These are phyloP conservation scores for Atta colombica DNA, from an alignment of 1,140 invertebrate genomes.

Conservation along the genomic window DNA sequence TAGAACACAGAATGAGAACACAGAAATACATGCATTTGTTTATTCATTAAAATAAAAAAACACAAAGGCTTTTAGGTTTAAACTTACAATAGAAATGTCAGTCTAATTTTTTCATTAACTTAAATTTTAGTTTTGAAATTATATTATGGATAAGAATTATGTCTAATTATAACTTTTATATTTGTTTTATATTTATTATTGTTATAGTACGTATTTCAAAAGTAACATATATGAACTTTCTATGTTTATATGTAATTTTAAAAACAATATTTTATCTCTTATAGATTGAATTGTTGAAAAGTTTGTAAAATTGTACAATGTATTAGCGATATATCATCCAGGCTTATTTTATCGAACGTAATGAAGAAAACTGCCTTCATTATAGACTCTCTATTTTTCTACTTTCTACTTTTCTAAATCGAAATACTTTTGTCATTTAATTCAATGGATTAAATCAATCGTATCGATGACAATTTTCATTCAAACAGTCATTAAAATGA, in stretches of 20 bases:
- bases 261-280: background rate
- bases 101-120: too few relatives aligned
- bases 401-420: background rate
- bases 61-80: too few relatives aligned
- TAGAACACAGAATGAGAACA: too few relatives aligned
- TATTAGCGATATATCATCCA: background rate
- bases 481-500: background rate
- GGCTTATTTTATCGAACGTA: background rate
- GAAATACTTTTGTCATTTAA: constrained; percentile 37
- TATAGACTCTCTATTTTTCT: background rate
- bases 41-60: too few relatives aligned
- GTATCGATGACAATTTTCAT: constrained; percentile 24
- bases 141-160: too few relatives aligned
- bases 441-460: background rate
- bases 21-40: too few relatives aligned
- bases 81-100: too few relatives aligned
- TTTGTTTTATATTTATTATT: too few relatives aligned
- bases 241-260: background rate
- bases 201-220: too few relatives aligned
- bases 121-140: too few relatives aligned
- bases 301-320: background rate
- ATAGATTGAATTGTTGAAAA: too few relatives aligned
- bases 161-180: too few relatives aligned
- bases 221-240: background rate
- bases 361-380: background rate